Conservation (phyloP, 2,888 invertebrate genomes). For the Syrista parreyssii region DNA sequence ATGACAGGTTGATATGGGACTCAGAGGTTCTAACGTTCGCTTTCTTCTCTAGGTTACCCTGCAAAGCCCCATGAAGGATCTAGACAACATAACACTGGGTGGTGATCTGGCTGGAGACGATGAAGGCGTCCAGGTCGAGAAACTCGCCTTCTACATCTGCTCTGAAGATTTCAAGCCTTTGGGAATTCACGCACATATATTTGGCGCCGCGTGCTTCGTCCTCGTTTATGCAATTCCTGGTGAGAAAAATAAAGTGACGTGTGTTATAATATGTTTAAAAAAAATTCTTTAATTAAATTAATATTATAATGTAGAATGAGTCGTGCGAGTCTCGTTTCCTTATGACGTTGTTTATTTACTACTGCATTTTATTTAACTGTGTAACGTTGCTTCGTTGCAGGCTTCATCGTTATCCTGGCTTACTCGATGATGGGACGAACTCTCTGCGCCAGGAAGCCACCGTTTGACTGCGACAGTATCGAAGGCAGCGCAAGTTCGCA, state of each 20-base stretch:
- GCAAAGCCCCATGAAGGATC: conserved; percentile 35
- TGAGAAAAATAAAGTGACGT: conserved; percentile 52
- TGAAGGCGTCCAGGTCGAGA: conserved; percentile 23
- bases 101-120: conserved; percentile 27
- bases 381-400: conserved; percentile 63
- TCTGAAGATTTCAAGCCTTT: conserved; percentile 73
- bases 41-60: conserved; percentile 42
- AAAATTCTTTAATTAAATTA: not conserved
- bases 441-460: conserved; percentile 76
- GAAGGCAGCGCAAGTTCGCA: conserved; percentile 75
- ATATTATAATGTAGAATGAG: not conserved
- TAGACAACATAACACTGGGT: conserved; percentile 41
- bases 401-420: conserved; percentile 74
- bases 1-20: not conserved
- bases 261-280: not conserved
- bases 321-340: not conserved
- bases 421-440: conserved; percentile 79
- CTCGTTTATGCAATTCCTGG: conserved; percentile 84
- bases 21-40: not conserved
- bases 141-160: conserved; percentile 70
- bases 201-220: conserved; percentile 77
- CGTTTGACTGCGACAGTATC: conserved; percentile 72
- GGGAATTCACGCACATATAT: conserved; percentile 70
- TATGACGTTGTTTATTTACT: conserved; percentile 5
- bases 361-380: conserved; percentile 10